These are phyloP conservation scores for Paramormyrops kingsleyae DNA, from an alignment of 2,113 vertebrate genomes.

Conservation along the genomic window DNA sequence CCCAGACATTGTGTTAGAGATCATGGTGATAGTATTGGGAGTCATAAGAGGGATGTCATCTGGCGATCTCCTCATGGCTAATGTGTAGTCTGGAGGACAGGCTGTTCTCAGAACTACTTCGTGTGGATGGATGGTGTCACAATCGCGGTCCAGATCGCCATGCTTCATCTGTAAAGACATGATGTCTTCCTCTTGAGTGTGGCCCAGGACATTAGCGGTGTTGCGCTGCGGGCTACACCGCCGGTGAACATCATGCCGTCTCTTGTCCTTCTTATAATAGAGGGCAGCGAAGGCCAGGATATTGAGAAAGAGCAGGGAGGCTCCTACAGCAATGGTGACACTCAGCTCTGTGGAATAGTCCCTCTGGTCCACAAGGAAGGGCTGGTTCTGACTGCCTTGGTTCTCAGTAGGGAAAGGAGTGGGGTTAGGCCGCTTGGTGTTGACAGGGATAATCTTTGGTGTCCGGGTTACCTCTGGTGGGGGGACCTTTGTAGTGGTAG, in stretches of 20 bases:
- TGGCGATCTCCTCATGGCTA: conserved; percentile 96
- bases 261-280: conserved; percentile 98
- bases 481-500: conserved; percentile 96
- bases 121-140: conserved; percentile 89
- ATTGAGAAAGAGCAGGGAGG: conserved; percentile 93
- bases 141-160: conserved; percentile 93
- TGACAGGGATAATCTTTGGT: conserved; percentile 80
- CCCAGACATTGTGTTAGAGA: conserved; percentile 94
- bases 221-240: conserved; percentile 91
- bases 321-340: conserved; percentile 93
- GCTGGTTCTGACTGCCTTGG: conserved; percentile 87
- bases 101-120: conserved; percentile 95
- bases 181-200: conserved; percentile 97
- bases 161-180: conserved; percentile 99
- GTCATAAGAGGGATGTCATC: conserved; percentile 98
- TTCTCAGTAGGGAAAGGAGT: conserved; percentile 89
- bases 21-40: conserved; percentile 98
- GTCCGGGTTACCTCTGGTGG: conserved; percentile 84
- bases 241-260: conserved; percentile 88
- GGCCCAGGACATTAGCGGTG: conserved; percentile 85
- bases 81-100: conserved; percentile 96
- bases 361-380: conserved; percentile 90
- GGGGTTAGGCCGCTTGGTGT: conserved; percentile 72
- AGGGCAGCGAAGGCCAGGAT: conserved; percentile 94
- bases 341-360: conserved; percentile 97